These are phyloP conservation scores for Heterotis niloticus DNA, from an alignment of 2,113 vertebrate genomes.

Conservation along the genomic window DNA sequence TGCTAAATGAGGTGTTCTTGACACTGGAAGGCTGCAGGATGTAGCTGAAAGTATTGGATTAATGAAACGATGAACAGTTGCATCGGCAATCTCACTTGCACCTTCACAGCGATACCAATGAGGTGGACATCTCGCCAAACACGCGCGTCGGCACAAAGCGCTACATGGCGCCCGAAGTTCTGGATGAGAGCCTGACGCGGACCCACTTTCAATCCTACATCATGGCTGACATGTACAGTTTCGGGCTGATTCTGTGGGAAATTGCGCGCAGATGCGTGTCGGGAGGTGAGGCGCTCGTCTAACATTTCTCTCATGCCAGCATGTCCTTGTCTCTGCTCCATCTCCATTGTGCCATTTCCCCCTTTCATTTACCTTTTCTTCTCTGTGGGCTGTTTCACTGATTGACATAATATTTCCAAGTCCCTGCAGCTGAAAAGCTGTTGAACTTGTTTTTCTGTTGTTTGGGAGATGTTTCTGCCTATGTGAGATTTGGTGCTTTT, in stretches of 20 bases:
- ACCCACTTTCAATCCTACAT: constrained; percentile 96
- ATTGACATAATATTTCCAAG: too few species aligned
- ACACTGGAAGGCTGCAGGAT: not conserved
- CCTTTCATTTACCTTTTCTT: not conserved
- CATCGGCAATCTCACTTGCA: not conserved
- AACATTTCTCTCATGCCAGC: not conserved
- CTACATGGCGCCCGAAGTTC: constrained; percentile 94
- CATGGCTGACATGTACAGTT: constrained; percentile 98
- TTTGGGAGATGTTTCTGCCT: too few species aligned
- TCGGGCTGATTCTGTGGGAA: constrained; percentile 97
- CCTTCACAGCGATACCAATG: constrained; percentile 82
- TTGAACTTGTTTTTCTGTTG: too few species aligned
- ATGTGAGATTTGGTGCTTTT: not conserved
- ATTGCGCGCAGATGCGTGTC: constrained; percentile 87
- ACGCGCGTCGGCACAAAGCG: constrained; percentile 94
- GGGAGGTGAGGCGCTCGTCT: constrained; percentile 70
- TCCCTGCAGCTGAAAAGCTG: too few species aligned
- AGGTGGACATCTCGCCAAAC: constrained; percentile 94
- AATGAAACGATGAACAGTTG: too few species aligned
- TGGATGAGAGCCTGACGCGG: constrained; percentile 91
- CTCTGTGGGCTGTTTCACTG: not conserved
- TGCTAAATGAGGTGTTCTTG: too few species aligned
- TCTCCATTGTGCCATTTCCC: not conserved
- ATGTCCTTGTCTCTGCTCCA: not conserved
- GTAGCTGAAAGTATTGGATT: too few species aligned